These are phyloP conservation scores for Hypothenemus hampei DNA, from an alignment of 1,140 invertebrate species.

Conservation along the genomic window DNA sequence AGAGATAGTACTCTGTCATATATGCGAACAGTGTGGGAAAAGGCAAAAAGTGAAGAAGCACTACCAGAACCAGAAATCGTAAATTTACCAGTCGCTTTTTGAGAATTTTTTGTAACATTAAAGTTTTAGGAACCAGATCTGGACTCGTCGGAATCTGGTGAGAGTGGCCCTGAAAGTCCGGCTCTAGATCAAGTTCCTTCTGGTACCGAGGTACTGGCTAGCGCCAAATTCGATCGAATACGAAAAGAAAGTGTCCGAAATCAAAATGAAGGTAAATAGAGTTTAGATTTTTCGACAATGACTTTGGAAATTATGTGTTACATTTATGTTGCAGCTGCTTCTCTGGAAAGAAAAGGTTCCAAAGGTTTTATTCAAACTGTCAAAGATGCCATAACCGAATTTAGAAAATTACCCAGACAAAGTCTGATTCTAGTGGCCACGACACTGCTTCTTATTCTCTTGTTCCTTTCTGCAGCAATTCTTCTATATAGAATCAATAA, in stretches of 20 bases:
- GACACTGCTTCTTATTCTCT: constrained; percentile 46
- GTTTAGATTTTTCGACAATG: neutral
- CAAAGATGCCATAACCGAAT: constrained; percentile 33
- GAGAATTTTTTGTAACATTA: neutral
- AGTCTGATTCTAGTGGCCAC: constrained; percentile 45
- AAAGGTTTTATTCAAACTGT: constrained; percentile 26
- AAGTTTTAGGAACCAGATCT: constrained; percentile 33
- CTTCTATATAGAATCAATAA: constrained; percentile 48
- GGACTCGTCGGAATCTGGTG: constrained; percentile 36
- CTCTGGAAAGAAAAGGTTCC: constrained; percentile 26
- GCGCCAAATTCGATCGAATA: constrained; percentile 25
- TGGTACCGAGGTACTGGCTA: constrained; percentile 7
- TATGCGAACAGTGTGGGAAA: constrained; percentile 53
- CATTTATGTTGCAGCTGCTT: constrained; percentile 1
- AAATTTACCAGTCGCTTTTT: constrained; percentile 9
- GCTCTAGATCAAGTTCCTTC: constrained; percentile 14
- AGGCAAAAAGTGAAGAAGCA: constrained; percentile 36
- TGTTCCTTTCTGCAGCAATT: constrained; percentile 48
- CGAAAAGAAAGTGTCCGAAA: constrained; percentile 24
- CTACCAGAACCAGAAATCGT: constrained; percentile 37
- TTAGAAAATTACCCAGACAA: constrained; percentile 36
- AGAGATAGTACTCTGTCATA: constrained; percentile 80
- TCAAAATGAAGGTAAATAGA: constrained; percentile 21
- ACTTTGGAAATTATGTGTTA: neutral
- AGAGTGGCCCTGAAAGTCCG: constrained; percentile 36